Evolutionary conservation across 2,888 invertebrate species (phyloP).

Genomic region (Chalcis sispes): DNA sequence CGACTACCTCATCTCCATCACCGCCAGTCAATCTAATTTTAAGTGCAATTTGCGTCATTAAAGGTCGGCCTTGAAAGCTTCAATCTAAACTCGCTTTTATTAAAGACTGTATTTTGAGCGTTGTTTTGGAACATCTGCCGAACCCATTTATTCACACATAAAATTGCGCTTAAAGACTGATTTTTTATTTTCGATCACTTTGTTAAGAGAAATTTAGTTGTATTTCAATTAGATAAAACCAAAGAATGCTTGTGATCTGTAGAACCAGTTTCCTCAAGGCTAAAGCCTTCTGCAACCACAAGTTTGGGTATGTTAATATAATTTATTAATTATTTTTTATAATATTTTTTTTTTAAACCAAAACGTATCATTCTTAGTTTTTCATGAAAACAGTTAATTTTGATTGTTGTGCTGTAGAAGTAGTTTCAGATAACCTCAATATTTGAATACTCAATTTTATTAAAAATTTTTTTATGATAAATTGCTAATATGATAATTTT

Average conservation of each 20-base stretch:
- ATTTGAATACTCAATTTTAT: too few species aligned
- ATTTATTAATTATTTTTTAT: neutral
- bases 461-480: too few species aligned
- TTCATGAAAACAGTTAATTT: too few species aligned
- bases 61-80: neutral
- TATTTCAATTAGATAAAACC: constrained; percentile 38
- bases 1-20: constrained; percentile 90
- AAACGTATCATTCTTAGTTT: neutral
- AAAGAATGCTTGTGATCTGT: constrained; percentile 57
- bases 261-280: constrained; percentile 45
- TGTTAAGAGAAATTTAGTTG: constrained; percentile 30
- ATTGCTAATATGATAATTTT: neutral
- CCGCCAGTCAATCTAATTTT: constrained; percentile 84
- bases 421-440: neutral
- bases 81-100: constrained; percentile 7
- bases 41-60: constrained; percentile 45
- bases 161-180: constrained; percentile 43
- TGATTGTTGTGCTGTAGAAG: neutral
- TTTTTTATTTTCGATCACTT: constrained; percentile 5
- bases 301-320: constrained; percentile 43
- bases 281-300: constrained; percentile 41
- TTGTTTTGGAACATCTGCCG: neutral
- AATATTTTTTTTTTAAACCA: too few species aligned
- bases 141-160: neutral
- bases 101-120: constrained; percentile 16